Evolutionary conservation across 2,888 invertebrate species (phyloP).

Genomic region (Tetramorium bicarinatum): DNA sequence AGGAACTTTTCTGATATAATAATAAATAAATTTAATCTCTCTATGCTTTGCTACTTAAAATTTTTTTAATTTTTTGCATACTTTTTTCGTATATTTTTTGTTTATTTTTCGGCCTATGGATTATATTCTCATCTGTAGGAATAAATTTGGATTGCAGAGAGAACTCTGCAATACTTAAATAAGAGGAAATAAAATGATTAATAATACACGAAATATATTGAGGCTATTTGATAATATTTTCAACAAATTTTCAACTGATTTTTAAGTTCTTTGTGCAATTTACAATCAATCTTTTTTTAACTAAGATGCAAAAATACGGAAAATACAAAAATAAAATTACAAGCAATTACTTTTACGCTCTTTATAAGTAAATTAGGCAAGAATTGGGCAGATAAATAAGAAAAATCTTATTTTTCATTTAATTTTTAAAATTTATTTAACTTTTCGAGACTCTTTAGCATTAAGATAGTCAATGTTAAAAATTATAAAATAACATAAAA

Average conservation of each 20-base stretch:
- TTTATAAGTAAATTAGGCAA: background rate
- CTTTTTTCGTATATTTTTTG: too few species aligned
- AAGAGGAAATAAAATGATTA: background rate
- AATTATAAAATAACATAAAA: background rate
- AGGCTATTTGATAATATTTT: background rate
- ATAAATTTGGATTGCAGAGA: background rate
- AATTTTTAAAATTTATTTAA: conserved; percentile 10
- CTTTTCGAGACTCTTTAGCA: background rate
- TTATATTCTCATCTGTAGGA: background rate
- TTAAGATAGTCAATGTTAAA: background rate
- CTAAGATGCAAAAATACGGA: background rate
- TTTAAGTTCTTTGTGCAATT: background rate
- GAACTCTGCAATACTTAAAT: background rate
- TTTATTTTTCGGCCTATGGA: background rate
- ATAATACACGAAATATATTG: background rate
- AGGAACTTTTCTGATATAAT: background rate
- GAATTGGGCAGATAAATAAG: background rate
- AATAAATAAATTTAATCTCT: conserved; percentile 3
- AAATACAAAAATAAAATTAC: background rate
- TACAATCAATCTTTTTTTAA: background rate
- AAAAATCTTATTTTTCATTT: background rate
- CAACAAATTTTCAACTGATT: background rate
- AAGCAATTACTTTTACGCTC: background rate
- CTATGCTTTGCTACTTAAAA: background rate
- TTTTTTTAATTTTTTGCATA: background rate